Percentiles rank a stretch among this genome's conserved stretches.
phyloP scores from a whole-genome alignment of 2,113 vertebrate genomes.

The Maccullochella peelii region DNA sequence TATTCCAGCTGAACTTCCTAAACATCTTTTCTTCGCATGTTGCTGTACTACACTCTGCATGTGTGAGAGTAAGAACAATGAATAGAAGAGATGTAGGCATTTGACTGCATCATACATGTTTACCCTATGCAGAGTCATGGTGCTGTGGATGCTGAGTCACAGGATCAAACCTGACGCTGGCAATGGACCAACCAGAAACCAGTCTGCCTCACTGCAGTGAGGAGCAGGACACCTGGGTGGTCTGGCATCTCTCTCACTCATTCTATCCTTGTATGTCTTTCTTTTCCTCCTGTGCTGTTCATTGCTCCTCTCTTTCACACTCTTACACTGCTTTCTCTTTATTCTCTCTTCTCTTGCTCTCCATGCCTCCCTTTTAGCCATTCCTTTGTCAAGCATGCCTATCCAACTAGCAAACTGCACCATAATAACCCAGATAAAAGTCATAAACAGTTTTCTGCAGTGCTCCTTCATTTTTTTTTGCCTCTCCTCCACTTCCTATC shows the following conservation, averaged over 20 bases:
- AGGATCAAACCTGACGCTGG: conserved; percentile 54
- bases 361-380: not conserved
- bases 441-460: conserved; percentile 86
- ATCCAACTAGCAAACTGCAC: conserved; percentile 57
- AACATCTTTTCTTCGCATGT: not conserved
- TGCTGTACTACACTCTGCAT: not conserved
- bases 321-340: conserved; percentile 11
- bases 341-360: conserved; percentile 13
- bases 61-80: not conserved
- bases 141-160: conserved; percentile 27
- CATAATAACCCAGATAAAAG: conserved; percentile 89
- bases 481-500: conserved; percentile 49
- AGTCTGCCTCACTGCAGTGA: conserved; percentile 61
- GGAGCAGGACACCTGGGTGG: conserved; percentile 88
- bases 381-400: conserved; percentile 3
- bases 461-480: conserved; percentile 39
- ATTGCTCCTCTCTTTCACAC: conserved; percentile 16
- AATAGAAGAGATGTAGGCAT: not conserved
- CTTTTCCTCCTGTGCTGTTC: conserved; percentile 23
- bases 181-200: conserved; percentile 36
- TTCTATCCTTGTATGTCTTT: conserved; percentile 61
- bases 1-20: not conserved
- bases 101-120: not conserved
- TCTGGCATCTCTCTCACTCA: conserved; percentile 71
- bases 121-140: conserved; percentile 19